Conservation (phyloP, 1,140 invertebrate species). For the Drosophila sucinea region DNA sequence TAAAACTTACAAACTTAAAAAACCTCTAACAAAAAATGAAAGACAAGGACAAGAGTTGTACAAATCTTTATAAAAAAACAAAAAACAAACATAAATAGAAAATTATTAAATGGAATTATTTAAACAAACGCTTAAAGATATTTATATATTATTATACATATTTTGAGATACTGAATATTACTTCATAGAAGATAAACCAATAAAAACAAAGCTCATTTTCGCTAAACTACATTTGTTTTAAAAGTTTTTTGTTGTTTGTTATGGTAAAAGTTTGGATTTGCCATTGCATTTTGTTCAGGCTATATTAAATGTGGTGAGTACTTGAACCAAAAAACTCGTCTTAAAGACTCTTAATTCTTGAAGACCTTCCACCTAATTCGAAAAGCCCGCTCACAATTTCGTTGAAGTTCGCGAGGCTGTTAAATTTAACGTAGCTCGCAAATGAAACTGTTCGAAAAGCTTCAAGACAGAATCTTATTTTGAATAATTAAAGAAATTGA, state of each 20-base stretch:
- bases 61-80: slow-evolving; percentile 5
- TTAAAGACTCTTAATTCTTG: no score
- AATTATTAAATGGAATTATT: slow-evolving; percentile 3
- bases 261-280: no score
- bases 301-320: no score
- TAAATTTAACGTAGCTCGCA: background rate
- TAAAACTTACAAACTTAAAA: background rate
- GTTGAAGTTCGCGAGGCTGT: background rate
- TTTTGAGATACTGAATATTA: slow-evolving; percentile 2
- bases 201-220: background rate
- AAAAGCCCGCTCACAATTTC: no score
- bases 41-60: slow-evolving; percentile 11
- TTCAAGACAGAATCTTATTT: no score
- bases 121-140: slow-evolving; percentile 1
- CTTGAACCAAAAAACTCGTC: no score
- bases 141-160: slow-evolving; percentile 3
- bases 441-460: background rate
- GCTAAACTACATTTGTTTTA: background rate
- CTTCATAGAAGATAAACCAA: slow-evolving; percentile 8
- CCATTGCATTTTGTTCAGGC: no score
- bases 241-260: no score
- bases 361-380: no score
- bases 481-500: no score
- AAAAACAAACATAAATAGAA: background rate
- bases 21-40: background rate